These are phyloP conservation scores for Tychaedon coryphoeus DNA, from an alignment of 2,113 vertebrate genomes.

Conservation along the genomic window DNA sequence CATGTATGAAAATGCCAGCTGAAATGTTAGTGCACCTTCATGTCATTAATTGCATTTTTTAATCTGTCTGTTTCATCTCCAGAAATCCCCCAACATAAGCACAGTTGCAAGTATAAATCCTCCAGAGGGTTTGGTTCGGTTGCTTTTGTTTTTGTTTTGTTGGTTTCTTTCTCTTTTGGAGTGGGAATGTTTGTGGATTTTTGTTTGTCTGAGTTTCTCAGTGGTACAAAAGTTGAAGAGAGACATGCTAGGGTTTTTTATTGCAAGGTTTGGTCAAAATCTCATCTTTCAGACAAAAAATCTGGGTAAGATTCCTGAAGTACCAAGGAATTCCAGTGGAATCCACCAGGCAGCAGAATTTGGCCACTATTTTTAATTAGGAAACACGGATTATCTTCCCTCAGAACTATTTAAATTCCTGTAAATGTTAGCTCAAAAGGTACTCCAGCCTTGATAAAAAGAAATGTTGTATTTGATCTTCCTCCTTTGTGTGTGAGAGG, in stretches of 20 bases:
- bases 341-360: background rate
- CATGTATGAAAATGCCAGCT: conserved; percentile 56
- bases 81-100: background rate
- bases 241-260: background rate
- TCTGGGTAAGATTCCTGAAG: background rate
- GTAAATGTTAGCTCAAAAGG: background rate
- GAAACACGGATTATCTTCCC: background rate
- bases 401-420: background rate
- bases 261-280: background rate
- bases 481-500: background rate
- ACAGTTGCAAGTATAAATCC: background rate
- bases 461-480: background rate
- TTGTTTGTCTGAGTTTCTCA: background rate
- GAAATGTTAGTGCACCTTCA: conserved; percentile 50
- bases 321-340: background rate
- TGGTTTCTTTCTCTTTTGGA: background rate
- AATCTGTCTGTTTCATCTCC: background rate
- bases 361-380: background rate
- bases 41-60: conserved; percentile 39
- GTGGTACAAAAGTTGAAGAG: background rate
- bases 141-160: background rate
- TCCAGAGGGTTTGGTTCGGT: background rate
- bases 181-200: background rate
- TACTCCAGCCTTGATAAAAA: background rate
- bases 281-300: background rate